phyloP scores from a whole-genome alignment of 2,888 invertebrate genomes.

The Brachyptera risi region DNA sequence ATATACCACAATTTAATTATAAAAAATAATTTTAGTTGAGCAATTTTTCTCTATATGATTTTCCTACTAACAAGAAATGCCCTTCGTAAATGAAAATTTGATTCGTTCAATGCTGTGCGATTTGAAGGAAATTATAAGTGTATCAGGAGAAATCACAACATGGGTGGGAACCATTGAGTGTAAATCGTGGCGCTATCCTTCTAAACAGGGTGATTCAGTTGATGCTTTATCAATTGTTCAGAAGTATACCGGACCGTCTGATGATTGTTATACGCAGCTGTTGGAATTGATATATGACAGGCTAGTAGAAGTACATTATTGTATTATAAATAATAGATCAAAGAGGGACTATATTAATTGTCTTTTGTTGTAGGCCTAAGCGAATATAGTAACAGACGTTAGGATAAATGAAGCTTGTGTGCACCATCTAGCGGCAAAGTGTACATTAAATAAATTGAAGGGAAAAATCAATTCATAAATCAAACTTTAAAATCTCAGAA shows the following conservation, averaged over 20 bases:
- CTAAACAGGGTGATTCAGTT: slow-evolving; percentile 36
- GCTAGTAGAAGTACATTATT: slow-evolving; percentile 29
- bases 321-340: neutral
- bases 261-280: slow-evolving; percentile 39
- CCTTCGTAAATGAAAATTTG: neutral
- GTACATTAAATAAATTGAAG: too few species aligned
- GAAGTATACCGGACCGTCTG: slow-evolving; percentile 36
- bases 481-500: too few species aligned
- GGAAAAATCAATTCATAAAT: too few species aligned
- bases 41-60: too few species aligned
- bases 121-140: slow-evolving; percentile 35
- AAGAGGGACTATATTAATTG: neutral
- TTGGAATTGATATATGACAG: slow-evolving; percentile 41
- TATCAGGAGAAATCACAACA: slow-evolving; percentile 37
- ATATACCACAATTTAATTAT: too few species aligned
- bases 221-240: slow-evolving; percentile 38
- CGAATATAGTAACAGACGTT: too few species aligned
- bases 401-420: too few species aligned
- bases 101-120: slow-evolving; percentile 36
- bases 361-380: neutral
- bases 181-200: slow-evolving; percentile 39
- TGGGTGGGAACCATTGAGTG: slow-evolving; percentile 35
- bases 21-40: too few species aligned
- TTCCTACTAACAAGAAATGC: too few species aligned
- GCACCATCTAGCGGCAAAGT: too few species aligned